These are phyloP conservation scores for Smittia aterrima DNA, from an alignment of 2,888 invertebrate species.

Conservation along the genomic window DNA sequence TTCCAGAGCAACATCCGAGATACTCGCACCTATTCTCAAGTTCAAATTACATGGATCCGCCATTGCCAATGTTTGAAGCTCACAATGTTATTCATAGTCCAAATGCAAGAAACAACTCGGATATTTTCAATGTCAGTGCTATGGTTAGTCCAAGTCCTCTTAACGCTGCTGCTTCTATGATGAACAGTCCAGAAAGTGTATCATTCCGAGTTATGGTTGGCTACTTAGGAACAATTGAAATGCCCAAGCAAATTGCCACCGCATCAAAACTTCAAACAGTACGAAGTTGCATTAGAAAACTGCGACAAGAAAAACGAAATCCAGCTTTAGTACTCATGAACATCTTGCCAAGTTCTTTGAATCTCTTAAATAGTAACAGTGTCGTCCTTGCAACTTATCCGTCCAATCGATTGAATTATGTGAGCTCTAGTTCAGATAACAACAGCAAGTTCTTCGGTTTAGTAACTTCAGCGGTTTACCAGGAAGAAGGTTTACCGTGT, in stretches of 20 bases:
- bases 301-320: constrained; percentile 84
- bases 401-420: constrained; percentile 80
- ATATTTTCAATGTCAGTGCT: constrained; percentile 54
- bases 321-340: constrained; percentile 83
- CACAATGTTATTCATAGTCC: constrained; percentile 47
- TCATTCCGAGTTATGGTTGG: constrained; percentile 83
- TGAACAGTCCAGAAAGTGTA: constrained; percentile 46
- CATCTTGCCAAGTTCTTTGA: constrained; percentile 75
- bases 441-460: constrained; percentile 91
- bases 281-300: constrained; percentile 81
- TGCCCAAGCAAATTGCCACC: constrained; percentile 78
- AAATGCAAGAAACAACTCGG: constrained; percentile 48
- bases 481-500: constrained; percentile 48
- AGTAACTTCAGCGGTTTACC: constrained; percentile 75
- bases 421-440: constrained; percentile 86
- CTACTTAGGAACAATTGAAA: constrained; percentile 93
- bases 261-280: constrained; percentile 75
- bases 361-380: constrained; percentile 75
- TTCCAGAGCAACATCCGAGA: constrained; percentile 37
- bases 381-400: constrained; percentile 83
- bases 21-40: background rate
- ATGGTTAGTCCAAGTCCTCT: constrained; percentile 48
- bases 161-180: constrained; percentile 43
- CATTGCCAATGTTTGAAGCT: constrained; percentile 45
- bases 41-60: background rate